A percentile compares a stretch with the other conserved stretches of the same genome.
phyloP scores from a whole-genome alignment of 2,888 invertebrate genomes.

The Graphium colonna region DNA sequence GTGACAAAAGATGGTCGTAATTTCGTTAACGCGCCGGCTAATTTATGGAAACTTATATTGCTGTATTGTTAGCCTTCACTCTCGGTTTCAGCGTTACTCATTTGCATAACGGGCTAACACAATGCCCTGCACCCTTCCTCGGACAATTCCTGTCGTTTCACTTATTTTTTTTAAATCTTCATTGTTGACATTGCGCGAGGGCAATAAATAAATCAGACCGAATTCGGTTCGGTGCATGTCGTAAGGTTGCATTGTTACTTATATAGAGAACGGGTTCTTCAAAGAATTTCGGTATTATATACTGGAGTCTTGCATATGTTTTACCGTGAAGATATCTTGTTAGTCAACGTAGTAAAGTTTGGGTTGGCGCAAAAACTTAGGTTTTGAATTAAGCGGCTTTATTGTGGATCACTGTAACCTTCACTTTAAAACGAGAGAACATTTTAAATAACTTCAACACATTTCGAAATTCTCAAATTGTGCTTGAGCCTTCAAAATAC shows the following conservation, averaged over 20 bases:
- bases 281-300: too few species aligned
- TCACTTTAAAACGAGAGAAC: too few species aligned
- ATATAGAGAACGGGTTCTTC: too few species aligned
- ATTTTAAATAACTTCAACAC: too few species aligned
- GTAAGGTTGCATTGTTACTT: slow-evolving; percentile 54
- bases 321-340: slow-evolving; percentile 58
- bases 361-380: too few species aligned
- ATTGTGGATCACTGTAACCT: too few species aligned
- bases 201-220: slow-evolving; percentile 76
- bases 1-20: slow-evolving; percentile 53
- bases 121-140: slow-evolving; percentile 59
- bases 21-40: slow-evolving; percentile 73
- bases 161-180: slow-evolving; percentile 70
- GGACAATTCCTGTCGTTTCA: slow-evolving; percentile 71
- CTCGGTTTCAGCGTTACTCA: slow-evolving; percentile 74
- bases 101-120: slow-evolving; percentile 74
- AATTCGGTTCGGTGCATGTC: slow-evolving; percentile 61
- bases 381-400: too few species aligned
- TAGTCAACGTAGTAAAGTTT: slow-evolving; percentile 26
- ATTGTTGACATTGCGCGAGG: slow-evolving; percentile 72
- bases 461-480: too few species aligned
- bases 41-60: slow-evolving; percentile 67
- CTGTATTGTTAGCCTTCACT: slow-evolving; percentile 60
- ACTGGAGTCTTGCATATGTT: too few species aligned
- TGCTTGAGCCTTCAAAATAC: too few species aligned